Evolutionary conservation across 2,113 vertebrate genomes (phyloP).

Genomic region (Hemiprocne comata): DNA sequence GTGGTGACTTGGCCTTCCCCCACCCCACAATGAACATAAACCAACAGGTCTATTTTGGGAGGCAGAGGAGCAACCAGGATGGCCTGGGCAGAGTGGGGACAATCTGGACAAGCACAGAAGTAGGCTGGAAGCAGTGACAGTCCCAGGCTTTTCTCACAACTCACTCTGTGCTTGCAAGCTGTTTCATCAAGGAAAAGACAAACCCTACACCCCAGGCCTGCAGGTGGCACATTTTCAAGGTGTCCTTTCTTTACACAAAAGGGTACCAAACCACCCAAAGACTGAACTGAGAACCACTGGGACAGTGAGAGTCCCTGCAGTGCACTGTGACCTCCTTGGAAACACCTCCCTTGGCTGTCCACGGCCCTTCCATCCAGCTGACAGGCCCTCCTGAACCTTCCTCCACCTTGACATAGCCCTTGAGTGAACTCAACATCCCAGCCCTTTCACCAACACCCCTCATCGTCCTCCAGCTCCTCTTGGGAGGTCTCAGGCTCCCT

Average conservation of each 20-base stretch:
- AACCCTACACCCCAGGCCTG: background rate
- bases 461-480: background rate
- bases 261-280: background rate
- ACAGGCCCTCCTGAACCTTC: background rate
- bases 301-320: background rate
- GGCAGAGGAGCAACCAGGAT: background rate
- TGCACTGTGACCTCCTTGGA: background rate
- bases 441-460: background rate
- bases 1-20: rapidly evolving
- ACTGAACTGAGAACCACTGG: background rate
- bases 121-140: background rate
- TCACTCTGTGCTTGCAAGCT: background rate
- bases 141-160: background rate
- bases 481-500: background rate
- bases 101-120: background rate
- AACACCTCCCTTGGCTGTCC: background rate
- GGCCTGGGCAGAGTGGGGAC: background rate
- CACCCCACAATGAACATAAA: rapidly evolving
- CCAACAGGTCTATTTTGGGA: background rate
- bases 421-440: background rate
- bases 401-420: background rate
- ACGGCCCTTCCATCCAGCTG: background rate
- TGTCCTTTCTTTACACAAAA: background rate
- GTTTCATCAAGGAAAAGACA: background rate
- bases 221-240: background rate